These are phyloP conservation scores for Drosophila sechellia DNA, from an alignment of 1,140 invertebrate genomes.

Conservation along the genomic window DNA sequence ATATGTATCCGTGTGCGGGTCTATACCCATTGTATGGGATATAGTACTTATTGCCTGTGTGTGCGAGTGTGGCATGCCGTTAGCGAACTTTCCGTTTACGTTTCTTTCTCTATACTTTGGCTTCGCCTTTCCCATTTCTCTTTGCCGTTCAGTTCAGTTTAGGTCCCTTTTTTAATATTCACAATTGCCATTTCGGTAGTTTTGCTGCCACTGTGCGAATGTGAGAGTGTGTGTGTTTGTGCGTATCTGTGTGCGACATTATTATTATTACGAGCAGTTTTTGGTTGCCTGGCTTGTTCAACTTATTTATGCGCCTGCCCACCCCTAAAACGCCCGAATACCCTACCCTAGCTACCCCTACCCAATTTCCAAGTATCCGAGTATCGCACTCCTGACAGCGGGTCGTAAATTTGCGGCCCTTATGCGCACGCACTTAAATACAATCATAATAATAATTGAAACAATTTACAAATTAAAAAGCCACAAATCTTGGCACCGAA, in stretches of 20 bases:
- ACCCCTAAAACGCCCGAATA: constrained; percentile 19
- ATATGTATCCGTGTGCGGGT: constrained; percentile 50
- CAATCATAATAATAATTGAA: constrained; percentile 84
- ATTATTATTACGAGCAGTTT: constrained; percentile 82
- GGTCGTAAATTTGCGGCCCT: constrained; percentile 78
- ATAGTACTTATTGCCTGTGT: constrained; percentile 65
- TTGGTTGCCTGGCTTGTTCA: constrained; percentile 76
- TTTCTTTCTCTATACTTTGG: constrained; percentile 70
- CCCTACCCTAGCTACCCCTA: constrained; percentile 13
- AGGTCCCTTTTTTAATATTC: constrained; percentile 73
- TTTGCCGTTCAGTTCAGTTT: constrained; percentile 8
- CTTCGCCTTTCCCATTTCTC: constrained; percentile 15
- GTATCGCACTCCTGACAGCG: constrained; percentile 27
- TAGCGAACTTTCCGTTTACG: constrained; percentile 67
- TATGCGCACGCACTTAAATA: constrained; percentile 82
- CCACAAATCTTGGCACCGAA: constrained; percentile 82
- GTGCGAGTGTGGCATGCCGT: constrained; percentile 57
- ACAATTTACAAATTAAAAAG: constrained; percentile 84
- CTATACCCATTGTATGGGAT: constrained; percentile 58
- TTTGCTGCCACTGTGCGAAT: constrained; percentile 24
- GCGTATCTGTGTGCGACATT: constrained; percentile 70
- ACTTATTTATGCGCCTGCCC: constrained; percentile 72
- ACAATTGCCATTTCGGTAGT: constrained; percentile 82
- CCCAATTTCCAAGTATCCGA: not conserved
- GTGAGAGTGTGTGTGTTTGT: constrained; percentile 37